Evolutionary conservation across 2,888 invertebrate species (phyloP).

Genomic region (Odontocolon sp.): DNA sequence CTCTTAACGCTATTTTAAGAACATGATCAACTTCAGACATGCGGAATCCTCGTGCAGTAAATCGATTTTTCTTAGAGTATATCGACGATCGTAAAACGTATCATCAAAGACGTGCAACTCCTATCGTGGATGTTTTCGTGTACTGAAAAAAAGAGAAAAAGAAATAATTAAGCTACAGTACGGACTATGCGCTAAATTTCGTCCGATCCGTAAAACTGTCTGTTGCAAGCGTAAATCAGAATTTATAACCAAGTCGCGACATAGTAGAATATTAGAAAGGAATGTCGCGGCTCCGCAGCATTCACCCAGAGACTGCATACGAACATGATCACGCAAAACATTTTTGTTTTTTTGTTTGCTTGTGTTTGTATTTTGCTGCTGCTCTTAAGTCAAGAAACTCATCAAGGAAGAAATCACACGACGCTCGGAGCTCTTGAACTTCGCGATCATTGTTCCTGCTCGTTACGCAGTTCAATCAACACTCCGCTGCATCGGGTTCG

Average conservation of each 20-base stretch:
- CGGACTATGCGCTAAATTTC: neutral
- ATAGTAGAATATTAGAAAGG: conserved; percentile 10
- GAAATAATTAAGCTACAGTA: neutral
- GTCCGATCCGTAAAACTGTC: neutral
- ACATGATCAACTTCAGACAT: no score
- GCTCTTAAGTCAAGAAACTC: conserved; percentile 42
- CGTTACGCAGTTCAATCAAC: conserved; percentile 45
- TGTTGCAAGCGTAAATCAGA: neutral
- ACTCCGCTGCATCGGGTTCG: neutral
- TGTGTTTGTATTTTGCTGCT: neutral
- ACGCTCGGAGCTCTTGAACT: conserved; percentile 42
- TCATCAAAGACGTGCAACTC: no score
- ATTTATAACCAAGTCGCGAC: neutral
- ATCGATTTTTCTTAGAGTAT: no score
- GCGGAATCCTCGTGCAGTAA: no score
- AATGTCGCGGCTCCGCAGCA: conserved; percentile 18
- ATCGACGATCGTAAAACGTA: conserved; percentile 3
- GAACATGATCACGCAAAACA: conserved; percentile 20
- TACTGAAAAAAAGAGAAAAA: conserved; percentile 1
- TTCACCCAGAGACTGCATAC: conserved; percentile 6
- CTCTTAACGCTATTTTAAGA: no score
- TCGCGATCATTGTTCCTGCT: conserved; percentile 12
- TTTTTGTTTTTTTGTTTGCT: conserved; percentile 28
- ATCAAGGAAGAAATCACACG: conserved; percentile 44
- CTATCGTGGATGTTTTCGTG: no score